A percentile compares a stretch with the other conserved stretches of the same genome.
Conservation (phyloP, 2,797 vertebrate species). For the Emydoidea blandingii region DNA sequence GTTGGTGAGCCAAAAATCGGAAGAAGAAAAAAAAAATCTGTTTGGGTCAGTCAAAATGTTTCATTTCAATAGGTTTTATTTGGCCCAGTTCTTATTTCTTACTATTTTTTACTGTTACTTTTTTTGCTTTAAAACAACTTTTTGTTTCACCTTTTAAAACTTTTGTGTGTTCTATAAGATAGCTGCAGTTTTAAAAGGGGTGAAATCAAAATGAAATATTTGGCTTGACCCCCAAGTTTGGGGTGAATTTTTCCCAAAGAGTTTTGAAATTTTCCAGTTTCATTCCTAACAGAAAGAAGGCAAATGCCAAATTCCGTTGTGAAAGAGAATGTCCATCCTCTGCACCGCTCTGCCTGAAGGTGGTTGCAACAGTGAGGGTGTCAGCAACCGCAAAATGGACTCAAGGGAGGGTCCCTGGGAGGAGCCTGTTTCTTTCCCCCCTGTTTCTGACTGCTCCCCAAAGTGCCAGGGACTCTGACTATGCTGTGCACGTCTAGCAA, state of each 20-base stretch:
- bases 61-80: not conserved
- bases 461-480: not conserved
- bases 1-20: not conserved
- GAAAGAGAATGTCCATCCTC: not conserved
- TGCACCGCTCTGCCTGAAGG: not conserved
- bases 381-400: not conserved
- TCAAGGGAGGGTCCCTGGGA: not conserved
- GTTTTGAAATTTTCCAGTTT: not conserved
- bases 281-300: not conserved
- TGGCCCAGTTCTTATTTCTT: not conserved
- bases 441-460: not conserved
- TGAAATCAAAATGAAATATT: not conserved
- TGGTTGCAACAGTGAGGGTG: not conserved
- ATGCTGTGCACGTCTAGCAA: not conserved
- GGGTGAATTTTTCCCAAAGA: not conserved
- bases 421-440: not conserved
- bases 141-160: not conserved
- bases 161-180: not conserved
- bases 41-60: not conserved
- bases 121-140: not conserved
- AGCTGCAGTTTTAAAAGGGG: not conserved
- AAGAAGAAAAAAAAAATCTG: not conserved
- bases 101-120: not conserved
- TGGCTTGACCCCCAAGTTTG: not conserved
- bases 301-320: not conserved